Evolutionary conservation across 1,140 invertebrate genomes (phyloP), one percentile per base, ranked within the genome.

Genomic region (Chironomus tepperi): DNA sequence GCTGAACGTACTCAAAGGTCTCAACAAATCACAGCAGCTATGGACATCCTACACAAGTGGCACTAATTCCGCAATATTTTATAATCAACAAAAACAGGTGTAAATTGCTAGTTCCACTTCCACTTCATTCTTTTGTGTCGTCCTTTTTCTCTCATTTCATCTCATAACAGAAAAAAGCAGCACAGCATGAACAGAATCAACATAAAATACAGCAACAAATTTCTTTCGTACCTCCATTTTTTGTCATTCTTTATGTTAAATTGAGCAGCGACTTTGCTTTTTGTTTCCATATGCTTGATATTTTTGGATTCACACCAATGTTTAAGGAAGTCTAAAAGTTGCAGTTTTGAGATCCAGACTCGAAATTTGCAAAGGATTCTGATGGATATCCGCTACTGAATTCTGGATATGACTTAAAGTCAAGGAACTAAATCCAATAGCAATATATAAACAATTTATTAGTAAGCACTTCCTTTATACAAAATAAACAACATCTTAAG

Each of bases 31-130:
- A 9, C 43, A 47, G 2, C 24, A 34, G 24, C 24, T 34, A 34
- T 34, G 24, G 24, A 34, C 24, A 34, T 34, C 24, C 24, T 5
- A 34, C 24, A 34, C 24, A 34, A 34, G 15, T n/a, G n/a, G n/a
- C 47, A 57, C 12, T 57, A 57, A 57, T 57, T 57, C n/a, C 10
- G 12, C 15, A 12, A 57, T 57, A 57, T 57, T 57, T 57, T 57
- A 57, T n/a, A 57, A 57, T 57, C 47, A 57, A 57, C 47, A 57
- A 12, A 57, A 57, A 57, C 47, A 57, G 47, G 47, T 57, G 47
- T 57, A 57, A 57, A 57, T 57, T 57, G 47, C 47, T 57, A 57
- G 47, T 57, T 57, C 47, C 12, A n/a, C 47, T 12, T 57, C 47
- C 47, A 12, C n/a, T 57, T 57, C n/a, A n/a, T 47, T 2, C 43